A percentile compares a stretch with the other conserved stretches of the same genome.
Evolutionary conservation across 1,140 invertebrate genomes (phyloP).

Genomic region (Cotesia typhae): DNA sequence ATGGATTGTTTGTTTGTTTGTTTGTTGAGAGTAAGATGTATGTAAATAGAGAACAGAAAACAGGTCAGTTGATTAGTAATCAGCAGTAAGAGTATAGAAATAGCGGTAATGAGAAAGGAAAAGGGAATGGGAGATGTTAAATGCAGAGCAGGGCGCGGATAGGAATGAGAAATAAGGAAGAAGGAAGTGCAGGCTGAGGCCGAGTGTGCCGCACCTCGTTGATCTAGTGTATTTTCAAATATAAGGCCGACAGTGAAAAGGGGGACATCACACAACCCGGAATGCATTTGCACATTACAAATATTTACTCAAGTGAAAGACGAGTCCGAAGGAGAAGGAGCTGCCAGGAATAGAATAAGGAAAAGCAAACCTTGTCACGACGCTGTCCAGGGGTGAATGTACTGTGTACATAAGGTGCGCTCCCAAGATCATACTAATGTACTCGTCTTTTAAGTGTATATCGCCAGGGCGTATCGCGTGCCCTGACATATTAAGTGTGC

Average conservation of each 20-base stretch:
- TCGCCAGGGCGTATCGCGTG: background rate
- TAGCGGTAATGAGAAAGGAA: background rate
- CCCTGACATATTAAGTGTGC: background rate
- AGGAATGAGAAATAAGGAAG: slow-evolving; percentile 6
- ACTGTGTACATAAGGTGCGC: slow-evolving; percentile 17
- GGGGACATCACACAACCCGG: slow-evolving; percentile 22
- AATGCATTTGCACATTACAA: slow-evolving; percentile 43
- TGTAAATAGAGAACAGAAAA: slow-evolving; percentile 7
- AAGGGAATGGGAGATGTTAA: background rate
- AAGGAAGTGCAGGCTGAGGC: slow-evolving; percentile 39
- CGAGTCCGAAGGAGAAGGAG: slow-evolving; percentile 19
- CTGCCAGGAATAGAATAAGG: background rate
- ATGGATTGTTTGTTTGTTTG: too few relatives aligned
- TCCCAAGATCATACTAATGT: slow-evolving; percentile 13
- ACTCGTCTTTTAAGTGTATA: background rate
- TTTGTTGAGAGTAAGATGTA: background rate
- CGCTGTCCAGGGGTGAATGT: background rate
- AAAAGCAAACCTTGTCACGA: slow-evolving; percentile 24
- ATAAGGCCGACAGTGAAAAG: background rate
- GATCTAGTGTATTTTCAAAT: slow-evolving; percentile 7
- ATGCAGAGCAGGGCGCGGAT: slow-evolving; percentile 14
- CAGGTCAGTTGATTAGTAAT: slow-evolving; percentile 41
- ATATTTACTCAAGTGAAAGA: slow-evolving; percentile 40
- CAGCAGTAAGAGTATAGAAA: slow-evolving; percentile 13
- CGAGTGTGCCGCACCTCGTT: slow-evolving; percentile 28